Conservation (phyloP, 2,797 vertebrate genomes). For the Etheostoma perlongum region DNA sequence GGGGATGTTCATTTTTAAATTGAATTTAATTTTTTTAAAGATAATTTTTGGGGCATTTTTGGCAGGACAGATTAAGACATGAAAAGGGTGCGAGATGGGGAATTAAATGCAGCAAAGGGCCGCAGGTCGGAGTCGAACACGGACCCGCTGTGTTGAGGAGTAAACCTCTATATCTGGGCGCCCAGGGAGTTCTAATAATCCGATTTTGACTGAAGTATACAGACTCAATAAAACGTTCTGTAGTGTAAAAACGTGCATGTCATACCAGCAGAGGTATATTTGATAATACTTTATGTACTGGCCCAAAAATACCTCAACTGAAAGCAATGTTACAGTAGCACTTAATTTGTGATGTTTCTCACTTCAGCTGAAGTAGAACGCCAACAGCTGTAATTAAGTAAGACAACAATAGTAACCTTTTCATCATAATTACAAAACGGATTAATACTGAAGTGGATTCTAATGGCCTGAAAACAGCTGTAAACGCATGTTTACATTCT, state of each 20-base stretch:
- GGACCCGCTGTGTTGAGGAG: too few relatives aligned
- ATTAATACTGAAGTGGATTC: not conserved
- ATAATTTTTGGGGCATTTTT: too few relatives aligned
- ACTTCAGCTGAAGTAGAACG: not conserved
- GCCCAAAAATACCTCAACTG: not conserved
- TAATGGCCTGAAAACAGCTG: not conserved
- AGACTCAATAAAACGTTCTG: not conserved
- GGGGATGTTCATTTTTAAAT: too few relatives aligned
- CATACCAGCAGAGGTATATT: not conserved
- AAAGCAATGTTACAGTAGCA: not conserved
- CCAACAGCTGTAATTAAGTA: not conserved
- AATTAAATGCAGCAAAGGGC: too few relatives aligned
- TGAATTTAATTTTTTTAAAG: too few relatives aligned
- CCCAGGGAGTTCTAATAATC: not conserved
- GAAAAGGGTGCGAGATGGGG: too few relatives aligned
- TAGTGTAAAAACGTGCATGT: not conserved
- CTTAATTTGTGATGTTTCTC: not conserved
- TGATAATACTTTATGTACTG: not conserved
- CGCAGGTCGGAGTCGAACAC: too few relatives aligned
- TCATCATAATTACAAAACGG: not conserved
- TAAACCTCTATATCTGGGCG: too few relatives aligned
- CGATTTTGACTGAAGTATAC: not conserved
- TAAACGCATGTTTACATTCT: not conserved
- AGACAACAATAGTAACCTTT: not conserved
- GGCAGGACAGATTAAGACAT: too few relatives aligned